Evolutionary conservation across 2,888 invertebrate genomes (phyloP).

Genomic region (Drosophila seclusa): DNA sequence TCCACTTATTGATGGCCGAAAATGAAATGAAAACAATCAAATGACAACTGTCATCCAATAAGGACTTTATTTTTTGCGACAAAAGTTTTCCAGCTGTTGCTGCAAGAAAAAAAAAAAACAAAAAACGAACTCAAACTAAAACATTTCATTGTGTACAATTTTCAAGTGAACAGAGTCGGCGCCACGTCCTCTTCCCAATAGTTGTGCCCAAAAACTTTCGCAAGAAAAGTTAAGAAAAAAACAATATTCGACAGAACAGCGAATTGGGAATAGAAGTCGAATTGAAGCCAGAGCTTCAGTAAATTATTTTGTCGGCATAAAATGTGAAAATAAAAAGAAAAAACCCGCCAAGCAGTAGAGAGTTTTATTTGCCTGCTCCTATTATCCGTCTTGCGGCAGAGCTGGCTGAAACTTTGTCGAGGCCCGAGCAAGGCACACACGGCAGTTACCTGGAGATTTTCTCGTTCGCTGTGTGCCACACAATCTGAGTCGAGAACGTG

Average conservation of each 20-base stretch:
- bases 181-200: conserved; percentile 26
- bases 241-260: neutral
- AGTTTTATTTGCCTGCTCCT: conserved; percentile 51
- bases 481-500: conserved; percentile 33
- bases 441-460: conserved; percentile 33
- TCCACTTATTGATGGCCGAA: conserved; percentile 72
- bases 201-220: conserved; percentile 44
- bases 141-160: conserved; percentile 33
- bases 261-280: conserved; percentile 31
- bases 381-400: conserved; percentile 38
- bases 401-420: conserved; percentile 38
- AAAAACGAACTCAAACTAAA: conserved; percentile 25
- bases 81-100: conserved; percentile 44
- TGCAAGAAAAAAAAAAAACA: conserved; percentile 5
- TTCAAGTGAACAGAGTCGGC: conserved; percentile 20
- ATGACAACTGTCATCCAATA: conserved; percentile 70
- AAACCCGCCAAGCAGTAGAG: conserved; percentile 7
- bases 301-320: conserved; percentile 51
- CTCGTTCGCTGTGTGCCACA: conserved; percentile 19
- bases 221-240: conserved; percentile 20
- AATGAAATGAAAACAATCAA: conserved; percentile 79
- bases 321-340: conserved; percentile 2
- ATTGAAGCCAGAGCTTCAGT: conserved; percentile 55
- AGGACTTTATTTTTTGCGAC: conserved; percentile 31
- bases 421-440: conserved; percentile 16